phyloP scores from a whole-genome alignment of 2,888 invertebrate genomes.

The Andrena bicolor region DNA sequence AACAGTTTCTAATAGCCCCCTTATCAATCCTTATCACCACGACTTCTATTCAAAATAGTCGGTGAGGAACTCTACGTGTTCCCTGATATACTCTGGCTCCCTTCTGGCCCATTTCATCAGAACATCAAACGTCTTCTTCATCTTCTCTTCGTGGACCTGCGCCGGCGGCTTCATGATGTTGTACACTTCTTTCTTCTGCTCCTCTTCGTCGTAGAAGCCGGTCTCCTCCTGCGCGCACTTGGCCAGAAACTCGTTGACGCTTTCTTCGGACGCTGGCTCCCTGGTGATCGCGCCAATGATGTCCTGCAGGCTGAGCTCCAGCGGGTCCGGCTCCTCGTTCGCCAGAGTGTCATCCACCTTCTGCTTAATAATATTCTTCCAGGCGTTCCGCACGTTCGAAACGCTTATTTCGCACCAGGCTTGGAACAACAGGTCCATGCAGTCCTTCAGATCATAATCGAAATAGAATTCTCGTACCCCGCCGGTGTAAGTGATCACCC shows the following conservation, averaged over 20 bases:
- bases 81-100: conserved; percentile 13
- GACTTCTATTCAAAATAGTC: conserved; percentile 6
- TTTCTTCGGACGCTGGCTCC: conserved; percentile 18
- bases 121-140: conserved; percentile 10
- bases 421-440: conserved; percentile 14
- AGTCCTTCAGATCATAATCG: conserved; percentile 25
- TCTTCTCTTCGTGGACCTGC: conserved; percentile 2
- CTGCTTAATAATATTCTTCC: conserved; percentile 17
- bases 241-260: conserved; percentile 7
- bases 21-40: neutral
- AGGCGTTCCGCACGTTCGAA: conserved; percentile 1
- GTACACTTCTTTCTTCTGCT: conserved; percentile 5
- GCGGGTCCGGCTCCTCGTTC: conserved; percentile 10
- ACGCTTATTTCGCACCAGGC: conserved; percentile 14
- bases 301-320: conserved; percentile 13
- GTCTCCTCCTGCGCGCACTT: conserved; percentile 11
- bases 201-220: neutral
- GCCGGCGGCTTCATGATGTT: neutral
- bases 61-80: conserved; percentile 17
- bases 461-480: conserved; percentile 27
- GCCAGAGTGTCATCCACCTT: neutral
- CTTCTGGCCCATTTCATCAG: conserved; percentile 17
- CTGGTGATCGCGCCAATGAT: conserved; percentile 8
- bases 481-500: neutral
- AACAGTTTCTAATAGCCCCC: too few relatives aligned